These are phyloP conservation scores for Bos taurus DNA, from an alignment of 2,113 vertebrate species.

Conservation along the genomic window DNA sequence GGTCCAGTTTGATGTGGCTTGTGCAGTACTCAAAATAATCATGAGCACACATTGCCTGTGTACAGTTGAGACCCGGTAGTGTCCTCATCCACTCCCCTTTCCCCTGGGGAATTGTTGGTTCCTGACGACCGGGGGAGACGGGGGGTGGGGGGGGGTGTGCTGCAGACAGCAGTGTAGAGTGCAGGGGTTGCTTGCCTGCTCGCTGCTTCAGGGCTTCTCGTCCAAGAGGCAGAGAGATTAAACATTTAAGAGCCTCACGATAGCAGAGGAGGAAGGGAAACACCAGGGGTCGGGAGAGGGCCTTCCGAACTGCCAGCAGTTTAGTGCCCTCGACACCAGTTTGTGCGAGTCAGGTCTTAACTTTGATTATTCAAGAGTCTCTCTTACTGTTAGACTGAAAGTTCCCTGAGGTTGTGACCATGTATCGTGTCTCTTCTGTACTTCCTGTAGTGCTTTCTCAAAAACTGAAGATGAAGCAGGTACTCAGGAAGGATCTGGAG, in stretches of 20 bases:
- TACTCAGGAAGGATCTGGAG: neutral
- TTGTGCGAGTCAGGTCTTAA: neutral
- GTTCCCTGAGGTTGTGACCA: neutral
- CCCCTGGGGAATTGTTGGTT: neutral
- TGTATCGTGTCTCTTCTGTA: neutral
- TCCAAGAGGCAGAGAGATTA: neutral
- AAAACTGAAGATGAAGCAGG: rapidly evolving
- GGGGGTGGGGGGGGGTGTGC: neutral
- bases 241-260: neutral
- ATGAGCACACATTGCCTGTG: neutral
- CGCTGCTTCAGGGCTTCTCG: conserved; percentile 36
- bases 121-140: neutral
- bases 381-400: neutral
- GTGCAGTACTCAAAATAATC: conserved; percentile 52
- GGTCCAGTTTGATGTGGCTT: conserved; percentile 42
- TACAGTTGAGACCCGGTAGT: neutral
- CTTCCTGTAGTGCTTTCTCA: neutral
- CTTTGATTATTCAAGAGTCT: neutral
- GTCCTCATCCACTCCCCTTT: neutral
- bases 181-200: neutral
- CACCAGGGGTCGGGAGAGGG: neutral
- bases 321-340: neutral
- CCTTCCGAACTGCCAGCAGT: neutral
- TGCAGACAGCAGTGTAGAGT: neutral
- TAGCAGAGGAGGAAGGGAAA: neutral